Evolutionary conservation across 2,113 vertebrate genomes (phyloP).

Genomic region (Pterocles orientalis): DNA sequence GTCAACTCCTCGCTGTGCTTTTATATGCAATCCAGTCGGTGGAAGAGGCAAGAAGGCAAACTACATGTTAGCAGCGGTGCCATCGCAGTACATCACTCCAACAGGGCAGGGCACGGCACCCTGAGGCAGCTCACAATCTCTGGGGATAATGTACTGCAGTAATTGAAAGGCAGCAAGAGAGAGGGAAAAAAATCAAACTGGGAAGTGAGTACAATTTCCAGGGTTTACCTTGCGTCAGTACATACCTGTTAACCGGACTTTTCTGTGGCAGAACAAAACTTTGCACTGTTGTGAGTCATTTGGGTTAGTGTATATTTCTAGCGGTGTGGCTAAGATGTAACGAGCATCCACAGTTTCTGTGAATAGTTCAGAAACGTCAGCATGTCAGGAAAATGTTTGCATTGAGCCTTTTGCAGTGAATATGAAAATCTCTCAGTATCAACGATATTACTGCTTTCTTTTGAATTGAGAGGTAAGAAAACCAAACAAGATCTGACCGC

Average conservation of each 20-base stretch:
- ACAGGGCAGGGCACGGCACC: not conserved
- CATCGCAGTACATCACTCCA: not conserved
- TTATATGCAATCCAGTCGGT: not conserved
- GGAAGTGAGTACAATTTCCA: slow-evolving; percentile 4
- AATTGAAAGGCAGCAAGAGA: not conserved
- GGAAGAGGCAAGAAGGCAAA: not conserved
- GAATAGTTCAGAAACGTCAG: not conserved
- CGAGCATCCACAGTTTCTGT: not conserved
- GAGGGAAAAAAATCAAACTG: not conserved
- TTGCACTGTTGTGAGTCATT: not conserved
- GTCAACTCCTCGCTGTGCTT: not conserved
- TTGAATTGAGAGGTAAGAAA: not conserved
- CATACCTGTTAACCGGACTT: not conserved
- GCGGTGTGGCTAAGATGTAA: not conserved
- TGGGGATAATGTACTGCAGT: not conserved
- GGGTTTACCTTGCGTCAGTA: not conserved
- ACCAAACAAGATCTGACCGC: not conserved
- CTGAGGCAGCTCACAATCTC: not conserved
- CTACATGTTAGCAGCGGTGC: not conserved
- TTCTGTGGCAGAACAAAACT: not conserved
- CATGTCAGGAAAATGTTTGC: not conserved
- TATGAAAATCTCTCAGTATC: not conserved
- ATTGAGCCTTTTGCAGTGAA: not conserved
- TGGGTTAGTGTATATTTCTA: not conserved
- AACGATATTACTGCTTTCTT: not conserved